Percentiles rank a stretch among this genome's conserved stretches.
Evolutionary conservation across 2,113 vertebrate species (phyloP).

Genomic region (Ranitomeya imitator): DNA sequence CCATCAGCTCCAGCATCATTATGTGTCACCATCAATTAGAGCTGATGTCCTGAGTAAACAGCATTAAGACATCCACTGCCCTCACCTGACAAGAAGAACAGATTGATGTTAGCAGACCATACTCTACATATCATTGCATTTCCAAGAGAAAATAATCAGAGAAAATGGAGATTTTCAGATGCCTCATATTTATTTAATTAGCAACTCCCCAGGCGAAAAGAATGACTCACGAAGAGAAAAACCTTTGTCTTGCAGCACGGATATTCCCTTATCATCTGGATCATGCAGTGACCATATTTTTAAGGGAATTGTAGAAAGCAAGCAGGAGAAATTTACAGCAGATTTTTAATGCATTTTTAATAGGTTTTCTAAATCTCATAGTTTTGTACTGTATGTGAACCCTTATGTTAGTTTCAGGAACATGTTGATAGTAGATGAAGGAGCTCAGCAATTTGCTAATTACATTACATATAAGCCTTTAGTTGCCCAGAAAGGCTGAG

Average conservation of each 20-base stretch:
- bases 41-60: background rate
- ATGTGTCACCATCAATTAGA: constrained; percentile 7
- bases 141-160: background rate
- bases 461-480: no score
- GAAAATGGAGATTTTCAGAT: background rate
- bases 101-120: background rate
- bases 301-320: background rate
- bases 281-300: background rate
- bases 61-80: background rate
- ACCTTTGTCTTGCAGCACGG: background rate
- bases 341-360: background rate
- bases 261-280: background rate
- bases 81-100: constrained; percentile 14
- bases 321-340: background rate
- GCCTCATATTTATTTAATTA: background rate
- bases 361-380: background rate
- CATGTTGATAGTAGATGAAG: background rate
- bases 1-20: background rate
- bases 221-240: background rate
- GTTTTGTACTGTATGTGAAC: background rate
- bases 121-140: background rate
- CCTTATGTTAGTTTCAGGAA: background rate
- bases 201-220: background rate
- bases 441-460: no score
- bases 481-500: no score